These are phyloP conservation scores for Intellagama lesueurii DNA, from an alignment of 2,797 vertebrate genomes.

Conservation along the genomic window DNA sequence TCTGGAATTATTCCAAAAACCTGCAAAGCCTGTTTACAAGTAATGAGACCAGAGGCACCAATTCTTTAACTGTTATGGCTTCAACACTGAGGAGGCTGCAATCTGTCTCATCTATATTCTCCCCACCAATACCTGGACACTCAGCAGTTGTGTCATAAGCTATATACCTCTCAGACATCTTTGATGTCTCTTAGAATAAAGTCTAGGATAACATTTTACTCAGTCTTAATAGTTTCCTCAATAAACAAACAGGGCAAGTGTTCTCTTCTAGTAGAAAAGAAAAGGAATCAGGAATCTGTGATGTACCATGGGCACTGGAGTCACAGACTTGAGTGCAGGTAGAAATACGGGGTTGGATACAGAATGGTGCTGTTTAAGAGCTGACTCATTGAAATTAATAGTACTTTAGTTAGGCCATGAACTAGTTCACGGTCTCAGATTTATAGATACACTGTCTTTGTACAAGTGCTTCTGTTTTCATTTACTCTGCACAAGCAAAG, in stretches of 20 bases:
- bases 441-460: neutral
- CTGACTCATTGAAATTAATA: neutral
- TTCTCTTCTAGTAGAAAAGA: neutral
- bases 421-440: neutral
- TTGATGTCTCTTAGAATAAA: neutral
- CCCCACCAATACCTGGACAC: too few relatives aligned
- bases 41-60: neutral
- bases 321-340: neutral
- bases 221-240: neutral
- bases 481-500: neutral
- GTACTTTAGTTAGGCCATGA: neutral
- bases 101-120: neutral
- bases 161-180: neutral
- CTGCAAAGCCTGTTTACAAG: neutral
- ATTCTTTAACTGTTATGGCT: neutral
- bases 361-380: neutral
- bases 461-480: neutral
- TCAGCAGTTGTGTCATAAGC: neutral
- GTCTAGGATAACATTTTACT: neutral
- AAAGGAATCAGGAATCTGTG: neutral
- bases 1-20: neutral
- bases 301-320: neutral
- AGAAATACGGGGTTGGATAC: neutral
- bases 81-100: neutral
- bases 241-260: neutral